Base-by-base conservation (phyloP, 1,140 invertebrate genomes). In the Watersipora subatra region DNA sequence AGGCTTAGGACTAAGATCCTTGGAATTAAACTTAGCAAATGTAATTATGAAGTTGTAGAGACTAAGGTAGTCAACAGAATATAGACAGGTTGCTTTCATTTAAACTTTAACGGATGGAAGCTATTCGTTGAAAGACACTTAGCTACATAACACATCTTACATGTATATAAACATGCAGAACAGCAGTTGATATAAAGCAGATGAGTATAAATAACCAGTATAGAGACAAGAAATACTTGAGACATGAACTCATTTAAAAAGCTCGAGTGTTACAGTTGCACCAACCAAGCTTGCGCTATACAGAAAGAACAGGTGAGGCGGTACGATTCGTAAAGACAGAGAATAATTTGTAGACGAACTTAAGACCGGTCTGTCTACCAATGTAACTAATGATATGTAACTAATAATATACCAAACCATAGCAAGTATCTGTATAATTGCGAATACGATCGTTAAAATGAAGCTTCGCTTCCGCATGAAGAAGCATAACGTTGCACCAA, bases 401-500 rank as follows among this genome's bases (percentile, higher is more conserved):
- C 90, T 91, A 66, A 93, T 81, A 62, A 95, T 84, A 80, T 93
- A 83, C 80, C 92, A 95, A 0, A 94, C 73, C 66, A 96, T 82
- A 1, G 91, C 87, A 57, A 93, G 83, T 19, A 95, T 85, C 82
- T 96, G 93, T 17, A 87, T 79, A 25, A 92, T 84, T 15, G 92
- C 91, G 81, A 86, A 92, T 0, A 96, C 78, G 0, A 94, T 85
- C 2, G 93, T 96, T 26, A 94, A 82, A 0, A 90, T 84, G 12
- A 91, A 93, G 70, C 89, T 94, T 73, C 76, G 73, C 70, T 82
- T 83, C 78, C 89, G 87, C 27, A 97, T 76, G 0, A 93, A 89
- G 78, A 88, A 94, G 78, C 95, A 97, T 12, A 98, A 78, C 1
- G 93, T 97, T n/a, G 85, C 86, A 69, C 89, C 82, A 61, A 97